Evolutionary conservation across 2,888 invertebrate genomes (phyloP).

Genomic region (Aphrophora alni): DNA sequence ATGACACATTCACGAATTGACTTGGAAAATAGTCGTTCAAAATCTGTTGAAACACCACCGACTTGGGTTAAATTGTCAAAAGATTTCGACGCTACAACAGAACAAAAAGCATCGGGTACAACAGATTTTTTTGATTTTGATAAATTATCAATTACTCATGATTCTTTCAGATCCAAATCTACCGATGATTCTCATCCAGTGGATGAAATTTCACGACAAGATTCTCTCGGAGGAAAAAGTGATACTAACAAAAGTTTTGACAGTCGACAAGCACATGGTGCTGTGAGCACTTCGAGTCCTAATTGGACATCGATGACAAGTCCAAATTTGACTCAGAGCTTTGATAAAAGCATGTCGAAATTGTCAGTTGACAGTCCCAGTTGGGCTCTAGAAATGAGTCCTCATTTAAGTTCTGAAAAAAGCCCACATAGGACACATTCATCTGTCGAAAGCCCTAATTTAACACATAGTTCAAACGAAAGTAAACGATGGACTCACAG

Average conservation of each 20-base stretch:
- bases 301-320: constrained; percentile 33
- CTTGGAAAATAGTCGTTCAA: constrained; percentile 34
- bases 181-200: constrained; percentile 22
- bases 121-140: constrained; percentile 38
- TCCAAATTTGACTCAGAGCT: constrained; percentile 37
- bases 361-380: constrained; percentile 46
- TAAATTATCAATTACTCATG: constrained; percentile 27
- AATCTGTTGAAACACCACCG: constrained; percentile 36
- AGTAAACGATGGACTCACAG: constrained; percentile 37
- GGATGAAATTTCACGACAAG: constrained; percentile 20
- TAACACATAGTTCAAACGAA: constrained; percentile 41
- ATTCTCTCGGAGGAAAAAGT: not conserved
- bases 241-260: constrained; percentile 30
- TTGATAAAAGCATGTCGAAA: constrained; percentile 38
- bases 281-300: constrained; percentile 27
- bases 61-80: constrained; percentile 25
- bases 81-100: constrained; percentile 15
- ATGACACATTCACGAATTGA: constrained; percentile 29
- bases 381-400: constrained; percentile 40
- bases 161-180: constrained; percentile 12
- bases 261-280: not conserved
- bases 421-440: constrained; percentile 45
- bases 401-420: constrained; percentile 41
- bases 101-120: constrained; percentile 17
- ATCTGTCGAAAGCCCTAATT: constrained; percentile 44